These are phyloP conservation scores for Pseudococcus jackbeardsleyi DNA, from an alignment of 2,888 invertebrate genomes.

Conservation along the genomic window DNA sequence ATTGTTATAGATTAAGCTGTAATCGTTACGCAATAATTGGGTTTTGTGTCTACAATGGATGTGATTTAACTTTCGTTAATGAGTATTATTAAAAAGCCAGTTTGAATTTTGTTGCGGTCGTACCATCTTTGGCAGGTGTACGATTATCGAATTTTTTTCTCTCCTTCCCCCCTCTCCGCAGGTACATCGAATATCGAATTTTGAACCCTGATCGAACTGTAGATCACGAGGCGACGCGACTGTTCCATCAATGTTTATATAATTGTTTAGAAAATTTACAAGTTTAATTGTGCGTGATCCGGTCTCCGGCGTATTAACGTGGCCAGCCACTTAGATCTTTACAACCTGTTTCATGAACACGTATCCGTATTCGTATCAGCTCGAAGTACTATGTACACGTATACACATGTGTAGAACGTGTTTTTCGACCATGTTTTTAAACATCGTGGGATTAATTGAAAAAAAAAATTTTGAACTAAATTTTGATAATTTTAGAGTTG, in stretches of 20 bases:
- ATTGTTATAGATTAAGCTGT: neutral
- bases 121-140: neutral
- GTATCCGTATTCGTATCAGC: neutral
- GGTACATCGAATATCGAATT: too few species aligned
- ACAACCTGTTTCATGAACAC: constrained; percentile 52
- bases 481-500: too few species aligned
- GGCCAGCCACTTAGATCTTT: constrained; percentile 7
- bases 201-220: neutral
- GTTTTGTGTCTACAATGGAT: constrained; percentile 25
- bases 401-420: constrained; percentile 23
- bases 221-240: too few species aligned
- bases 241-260: constrained; percentile 30
- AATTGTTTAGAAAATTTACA: constrained; percentile 50
- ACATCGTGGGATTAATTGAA: neutral
- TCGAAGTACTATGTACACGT: neutral
- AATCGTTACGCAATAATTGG: constrained; percentile 40
- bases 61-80: constrained; percentile 37
- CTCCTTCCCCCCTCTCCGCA: neutral
- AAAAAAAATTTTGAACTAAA: too few species aligned
- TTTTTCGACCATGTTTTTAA: neutral
- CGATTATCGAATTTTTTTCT: neutral
- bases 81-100: neutral
- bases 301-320: constrained; percentile 20
- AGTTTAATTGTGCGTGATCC: constrained; percentile 43
- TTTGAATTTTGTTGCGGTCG: neutral